A percentile compares a stretch with the other conserved stretches of the same genome.
Evolutionary conservation across 1,140 invertebrate species (phyloP).

Genomic region (Pseudomyrmex concolor): DNA sequence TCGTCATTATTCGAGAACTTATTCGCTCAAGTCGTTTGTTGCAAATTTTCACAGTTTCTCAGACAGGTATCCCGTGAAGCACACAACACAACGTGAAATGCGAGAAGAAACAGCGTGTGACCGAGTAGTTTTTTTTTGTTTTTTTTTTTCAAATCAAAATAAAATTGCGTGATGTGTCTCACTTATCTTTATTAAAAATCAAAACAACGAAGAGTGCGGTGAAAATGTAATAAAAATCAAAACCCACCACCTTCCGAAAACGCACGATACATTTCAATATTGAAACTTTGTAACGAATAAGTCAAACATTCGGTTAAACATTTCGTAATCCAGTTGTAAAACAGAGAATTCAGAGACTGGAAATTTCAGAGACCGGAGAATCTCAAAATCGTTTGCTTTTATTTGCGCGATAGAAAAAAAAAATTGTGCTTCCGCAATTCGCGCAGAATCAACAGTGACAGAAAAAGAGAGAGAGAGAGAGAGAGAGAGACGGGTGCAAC

Average conservation of each 20-base stretch:
- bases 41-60: no score
- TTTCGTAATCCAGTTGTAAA: constrained; percentile 32
- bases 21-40: no score
- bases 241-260: not conserved
- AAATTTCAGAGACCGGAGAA: constrained; percentile 47
- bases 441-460: constrained; percentile 52
- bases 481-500: constrained; percentile 62
- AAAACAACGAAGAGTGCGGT: constrained; percentile 22
- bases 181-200: constrained; percentile 8
- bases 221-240: constrained; percentile 35
- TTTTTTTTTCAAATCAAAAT: no score
- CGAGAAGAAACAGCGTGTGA: not conserved
- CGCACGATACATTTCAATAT: constrained; percentile 51
- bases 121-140: not conserved
- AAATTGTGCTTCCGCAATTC: constrained; percentile 40
- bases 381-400: constrained; percentile 40
- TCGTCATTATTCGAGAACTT: no score
- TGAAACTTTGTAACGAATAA: constrained; percentile 52
- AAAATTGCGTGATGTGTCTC: constrained; percentile 18
- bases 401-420: constrained; percentile 49
- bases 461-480: not conserved
- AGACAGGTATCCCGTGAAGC: no score
- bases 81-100: not conserved
- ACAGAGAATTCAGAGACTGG: constrained; percentile 42
- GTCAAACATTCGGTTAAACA: constrained; percentile 52